Conservation (phyloP, 1,140 invertebrate species). For the Neodiprion fabricii region DNA sequence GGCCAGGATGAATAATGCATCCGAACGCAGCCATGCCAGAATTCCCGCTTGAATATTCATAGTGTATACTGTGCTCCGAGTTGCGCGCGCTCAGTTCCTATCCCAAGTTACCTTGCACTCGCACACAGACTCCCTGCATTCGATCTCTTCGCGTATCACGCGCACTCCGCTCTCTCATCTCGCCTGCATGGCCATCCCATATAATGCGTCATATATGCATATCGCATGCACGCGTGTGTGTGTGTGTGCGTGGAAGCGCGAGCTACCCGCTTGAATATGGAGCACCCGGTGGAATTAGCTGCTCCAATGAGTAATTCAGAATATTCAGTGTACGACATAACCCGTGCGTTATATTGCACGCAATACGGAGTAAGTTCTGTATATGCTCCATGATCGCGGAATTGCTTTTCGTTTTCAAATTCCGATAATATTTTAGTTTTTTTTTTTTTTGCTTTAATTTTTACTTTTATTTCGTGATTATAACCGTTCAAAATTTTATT, state of each 20-base stretch:
- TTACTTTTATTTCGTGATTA: too few species aligned
- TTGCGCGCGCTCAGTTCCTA: conserved; percentile 15
- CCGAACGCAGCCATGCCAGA: conserved; percentile 51
- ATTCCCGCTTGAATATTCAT: conserved; percentile 55
- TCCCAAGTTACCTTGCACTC: not conserved
- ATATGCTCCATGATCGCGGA: conserved; percentile 35
- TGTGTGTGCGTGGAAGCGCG: not conserved
- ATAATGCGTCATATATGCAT: not conserved
- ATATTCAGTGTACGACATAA: too few species aligned
- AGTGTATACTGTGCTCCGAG: conserved; percentile 32
- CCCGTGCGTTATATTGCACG: too few species aligned
- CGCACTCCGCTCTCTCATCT: conserved; percentile 7
- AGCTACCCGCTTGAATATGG: conserved; percentile 36
- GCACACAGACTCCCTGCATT: not conserved
- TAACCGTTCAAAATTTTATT: too few species aligned
- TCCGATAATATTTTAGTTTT: too few species aligned
- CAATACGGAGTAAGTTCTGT: conserved; percentile 23
- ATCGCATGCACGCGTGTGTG: not conserved
- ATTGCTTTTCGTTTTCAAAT: conserved; percentile 29
- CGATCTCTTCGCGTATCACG: conserved; percentile 15
- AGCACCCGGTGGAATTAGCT: conserved; percentile 29
- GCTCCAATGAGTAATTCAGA: conserved; percentile 26
- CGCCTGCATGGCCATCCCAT: not conserved
- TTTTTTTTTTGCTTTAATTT: too few species aligned
- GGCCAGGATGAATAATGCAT: conserved; percentile 58